Percentiles rank a stretch among this genome's conserved stretches.
phyloP scores from a whole-genome alignment of 2,888 invertebrate genomes.

The Trissolcus japonicus region DNA sequence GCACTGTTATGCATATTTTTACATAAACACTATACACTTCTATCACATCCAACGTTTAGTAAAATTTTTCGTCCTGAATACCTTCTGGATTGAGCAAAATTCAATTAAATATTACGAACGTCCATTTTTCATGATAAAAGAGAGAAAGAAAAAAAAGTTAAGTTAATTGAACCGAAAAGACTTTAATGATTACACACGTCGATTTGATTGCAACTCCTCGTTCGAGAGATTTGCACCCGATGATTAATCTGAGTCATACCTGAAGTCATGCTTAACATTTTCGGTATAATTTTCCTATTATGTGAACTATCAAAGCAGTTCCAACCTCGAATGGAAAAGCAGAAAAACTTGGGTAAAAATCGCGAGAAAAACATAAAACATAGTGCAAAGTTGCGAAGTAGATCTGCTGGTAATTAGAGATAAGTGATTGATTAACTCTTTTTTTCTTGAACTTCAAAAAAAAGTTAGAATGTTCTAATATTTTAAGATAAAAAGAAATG shows the following conservation, averaged over 20 bases:
- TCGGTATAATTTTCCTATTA: too few species aligned
- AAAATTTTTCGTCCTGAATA: conserved; percentile 31
- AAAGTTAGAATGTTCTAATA: too few species aligned
- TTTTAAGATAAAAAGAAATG: too few species aligned
- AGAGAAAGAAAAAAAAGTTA: not conserved
- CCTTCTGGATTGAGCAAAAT: conserved; percentile 9
- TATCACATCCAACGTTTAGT: conserved; percentile 25
- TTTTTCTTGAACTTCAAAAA: too few species aligned
- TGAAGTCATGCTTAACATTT: too few species aligned
- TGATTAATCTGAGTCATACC: not conserved
- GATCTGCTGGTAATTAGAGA: too few species aligned
- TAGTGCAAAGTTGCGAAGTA: too few species aligned
- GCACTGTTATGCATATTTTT: conserved; percentile 38
- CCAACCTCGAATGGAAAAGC: too few species aligned
- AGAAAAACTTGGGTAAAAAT: too few species aligned
- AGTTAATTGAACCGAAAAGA: not conserved
- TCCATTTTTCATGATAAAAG: not conserved
- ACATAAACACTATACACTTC: conserved; percentile 29
- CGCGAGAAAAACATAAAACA: too few species aligned
- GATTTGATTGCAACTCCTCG: not conserved
- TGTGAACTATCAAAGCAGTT: too few species aligned
- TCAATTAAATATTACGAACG: conserved; percentile 7
- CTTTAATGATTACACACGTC: conserved; percentile 3
- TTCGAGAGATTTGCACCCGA: not conserved
- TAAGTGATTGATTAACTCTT: too few species aligned